Evolutionary conservation across 1,140 invertebrate genomes (phyloP).

Genomic region (Mamestra configurata): DNA sequence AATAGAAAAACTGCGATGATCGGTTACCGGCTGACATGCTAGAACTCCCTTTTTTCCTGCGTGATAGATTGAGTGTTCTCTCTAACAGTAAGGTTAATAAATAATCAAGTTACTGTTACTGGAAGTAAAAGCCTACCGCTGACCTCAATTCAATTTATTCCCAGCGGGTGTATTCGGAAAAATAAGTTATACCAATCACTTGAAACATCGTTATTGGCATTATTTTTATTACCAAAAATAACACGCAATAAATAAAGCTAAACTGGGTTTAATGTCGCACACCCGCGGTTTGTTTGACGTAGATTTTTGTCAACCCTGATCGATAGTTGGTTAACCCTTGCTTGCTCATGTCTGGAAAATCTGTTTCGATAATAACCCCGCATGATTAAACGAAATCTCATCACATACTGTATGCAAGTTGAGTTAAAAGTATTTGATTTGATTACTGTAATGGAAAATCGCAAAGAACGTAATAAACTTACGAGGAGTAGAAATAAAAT

Average conservation of each 20-base stretch:
- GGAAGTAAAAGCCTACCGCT: conserved; percentile 45
- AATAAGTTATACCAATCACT: conserved; percentile 50
- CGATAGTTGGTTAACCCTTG: not conserved
- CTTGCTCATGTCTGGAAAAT: not conserved
- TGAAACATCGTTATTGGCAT: conserved; percentile 57
- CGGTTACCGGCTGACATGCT: not conserved
- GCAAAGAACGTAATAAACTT: too few relatives aligned
- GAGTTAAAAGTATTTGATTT: not conserved
- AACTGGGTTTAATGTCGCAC: conserved; percentile 39
- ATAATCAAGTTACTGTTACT: conserved; percentile 42
- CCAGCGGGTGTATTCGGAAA: conserved; percentile 42
- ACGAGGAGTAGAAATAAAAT: too few relatives aligned
- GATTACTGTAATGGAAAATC: too few relatives aligned
- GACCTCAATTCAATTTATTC: conserved; percentile 50
- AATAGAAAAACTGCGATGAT: too few relatives aligned
- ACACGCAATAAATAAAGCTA: conserved; percentile 50
- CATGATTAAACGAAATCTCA: not conserved
- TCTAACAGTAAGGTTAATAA: conserved; percentile 31
- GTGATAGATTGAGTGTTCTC: conserved; percentile 29
- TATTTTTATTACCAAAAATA: conserved; percentile 56
- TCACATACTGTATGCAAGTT: not conserved
- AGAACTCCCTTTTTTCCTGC: not conserved
- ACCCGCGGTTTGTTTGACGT: conserved; percentile 7
- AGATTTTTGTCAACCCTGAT: conserved; percentile 19
- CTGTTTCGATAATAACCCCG: not conserved